Base-by-base conservation (phyloP, 2,888 invertebrate species). In the Prosapia bicincta region DNA sequence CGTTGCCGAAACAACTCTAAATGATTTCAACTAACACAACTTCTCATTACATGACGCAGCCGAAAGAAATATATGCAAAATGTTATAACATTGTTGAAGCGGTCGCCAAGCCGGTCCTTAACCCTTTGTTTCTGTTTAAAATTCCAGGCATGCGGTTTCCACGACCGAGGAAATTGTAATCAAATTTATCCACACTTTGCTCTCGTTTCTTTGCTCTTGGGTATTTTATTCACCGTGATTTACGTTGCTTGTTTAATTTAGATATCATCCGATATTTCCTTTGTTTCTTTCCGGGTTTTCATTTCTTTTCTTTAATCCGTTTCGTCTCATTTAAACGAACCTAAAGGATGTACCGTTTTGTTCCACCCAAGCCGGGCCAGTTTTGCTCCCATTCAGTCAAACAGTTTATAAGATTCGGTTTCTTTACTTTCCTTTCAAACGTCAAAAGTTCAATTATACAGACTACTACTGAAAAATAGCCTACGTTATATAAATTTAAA, bases 91-190 rank as follows among this genome's bases (percentile, higher is more conserved):
- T 20, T 54, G 20, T 54, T 20, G n/a, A 54, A 2, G 20, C 3
- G 54, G 20, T 20, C 13, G 20, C 54, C 54, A 20, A 54, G 3
- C 20, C 54, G 54, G 54, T 54, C 20, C 20, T 54, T 54, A 54
- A 54, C 54, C 74, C 74, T 54, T 28, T 20, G 23, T 26, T 28
- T 72, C 68, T 69, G 74, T 54, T 69, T 69, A 43, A 69, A 54
- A 69, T 68, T 74, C 69, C 68, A 26, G 7, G 25, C 74, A 10
- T 54, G 43, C 26, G 38, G 69, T 69, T 26, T 3, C 66, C 74
- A 69, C 25, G 26, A 73, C 68, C 38, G 68, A 73, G 67, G 68
- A 73, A 73, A 73, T 73, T 73, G 38, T 73, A 38, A 73, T 73
- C 66, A 72, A 72, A 73, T 68, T 68, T 73, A 73, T 66, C 67